Evolutionary conservation across 1,140 invertebrate genomes (phyloP), one percentile per base, ranked within the genome.

Genomic region (Drosophila rhopaloa): DNA sequence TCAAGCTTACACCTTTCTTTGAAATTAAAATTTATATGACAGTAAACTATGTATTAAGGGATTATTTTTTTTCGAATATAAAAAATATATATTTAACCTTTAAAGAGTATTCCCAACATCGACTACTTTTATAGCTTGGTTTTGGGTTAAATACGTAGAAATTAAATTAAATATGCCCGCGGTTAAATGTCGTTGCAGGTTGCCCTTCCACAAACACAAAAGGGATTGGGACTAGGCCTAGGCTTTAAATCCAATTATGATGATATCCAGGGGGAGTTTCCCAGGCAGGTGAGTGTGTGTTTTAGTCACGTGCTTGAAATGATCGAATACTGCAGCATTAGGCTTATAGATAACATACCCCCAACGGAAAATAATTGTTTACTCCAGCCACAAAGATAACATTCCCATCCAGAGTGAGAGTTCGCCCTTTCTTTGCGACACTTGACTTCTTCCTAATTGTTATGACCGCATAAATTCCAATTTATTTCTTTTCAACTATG

Each of bases 111-210:
- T n/a, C 0, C 9, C 1, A 2, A 0, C 10, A 14, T 10, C 46
- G 32, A 35, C 53, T 32, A 13, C n/a, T 6, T 2, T 65, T 29
- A 68, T 77, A 43, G 62, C 38, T 50, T 70, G 84, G 72, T 78
- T 80, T 89, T 66, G 81, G 79, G 78, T 86, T 86, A 89, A 88
- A 89, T 88, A 80, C 84, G 75, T 89, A 75, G 53, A 89, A 89
- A 88, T 81, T 79, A 89, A 88, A 88, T 88, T 89, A 89, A 88
- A 88, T 72, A 88, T 80, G 83, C 83, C 83, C 80, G 84, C 72
- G 83, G 84, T 71, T 59, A 55, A 76, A 57, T 68, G 70, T 50
- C 41, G 56, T 68, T 60, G 63, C 63, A 76, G 58, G 51, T 53
- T 53, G 47, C 65, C 60, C 59, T 51, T 41, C 53, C 19, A 50